Conservation (phyloP, 2,113 vertebrate genomes). For the Abramis brama region DNA sequence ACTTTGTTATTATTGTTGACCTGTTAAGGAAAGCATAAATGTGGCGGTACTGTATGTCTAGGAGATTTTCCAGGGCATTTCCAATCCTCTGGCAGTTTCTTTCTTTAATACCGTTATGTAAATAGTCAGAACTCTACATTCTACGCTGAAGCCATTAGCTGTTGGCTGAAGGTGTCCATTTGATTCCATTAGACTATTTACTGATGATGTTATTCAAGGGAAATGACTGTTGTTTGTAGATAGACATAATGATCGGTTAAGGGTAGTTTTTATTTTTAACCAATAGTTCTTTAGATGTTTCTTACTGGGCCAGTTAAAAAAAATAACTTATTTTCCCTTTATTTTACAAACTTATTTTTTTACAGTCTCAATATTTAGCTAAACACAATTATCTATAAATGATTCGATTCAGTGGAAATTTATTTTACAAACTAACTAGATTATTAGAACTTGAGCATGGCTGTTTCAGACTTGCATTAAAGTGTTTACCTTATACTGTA, state of each 20-base stretch:
- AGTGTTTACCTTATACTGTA: no score
- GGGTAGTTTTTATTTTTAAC: not conserved
- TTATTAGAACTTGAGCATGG: no score
- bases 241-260: not conserved
- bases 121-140: not conserved
- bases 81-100: not conserved
- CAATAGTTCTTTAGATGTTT: not conserved
- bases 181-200: not conserved
- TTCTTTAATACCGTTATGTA: not conserved
- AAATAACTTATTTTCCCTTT: not conserved
- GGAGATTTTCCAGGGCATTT: constrained; percentile 17
- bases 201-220: not conserved
- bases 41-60: constrained; percentile 32
- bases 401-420: no score
- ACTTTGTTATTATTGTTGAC: constrained; percentile 49
- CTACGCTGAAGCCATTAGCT: not conserved
- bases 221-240: not conserved
- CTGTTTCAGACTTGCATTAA: no score
- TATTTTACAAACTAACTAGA: no score
- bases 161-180: not conserved
- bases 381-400: not conserved
- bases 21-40: constrained; percentile 48
- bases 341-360: not conserved
- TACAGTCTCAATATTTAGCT: not conserved
- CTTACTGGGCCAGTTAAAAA: not conserved